A percentile compares a stretch with the other conserved stretches of the same genome.
phyloP scores from a whole-genome alignment of 2,797 vertebrate species.

The Dendrocincla tyrannina region DNA sequence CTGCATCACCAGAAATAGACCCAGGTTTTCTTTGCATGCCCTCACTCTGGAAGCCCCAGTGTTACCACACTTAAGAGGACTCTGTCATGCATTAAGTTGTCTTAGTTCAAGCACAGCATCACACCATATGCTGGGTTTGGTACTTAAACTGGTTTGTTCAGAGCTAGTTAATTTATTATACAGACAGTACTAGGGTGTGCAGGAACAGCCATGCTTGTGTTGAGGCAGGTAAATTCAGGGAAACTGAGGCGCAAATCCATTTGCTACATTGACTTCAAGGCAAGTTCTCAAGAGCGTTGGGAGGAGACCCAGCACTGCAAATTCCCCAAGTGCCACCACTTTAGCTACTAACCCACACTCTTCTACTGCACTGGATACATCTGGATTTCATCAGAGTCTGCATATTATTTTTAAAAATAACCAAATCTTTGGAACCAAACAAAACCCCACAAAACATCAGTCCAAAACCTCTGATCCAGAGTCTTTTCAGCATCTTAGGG shows the following conservation, averaged over 20 bases:
- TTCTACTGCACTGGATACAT: neutral
- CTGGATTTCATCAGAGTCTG: slow-evolving; percentile 19
- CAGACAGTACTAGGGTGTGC: neutral
- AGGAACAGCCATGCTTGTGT: neutral
- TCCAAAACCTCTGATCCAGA: neutral
- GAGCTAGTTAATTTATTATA: neutral
- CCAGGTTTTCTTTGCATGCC: neutral
- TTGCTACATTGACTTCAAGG: neutral
- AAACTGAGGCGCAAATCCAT: neutral
- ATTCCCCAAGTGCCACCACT: neutral
- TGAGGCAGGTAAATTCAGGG: neutral
- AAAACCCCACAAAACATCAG: neutral
- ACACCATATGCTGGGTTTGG: neutral
- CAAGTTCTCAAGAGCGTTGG: neutral
- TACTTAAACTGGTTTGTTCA: neutral
- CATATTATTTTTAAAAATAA: neutral
- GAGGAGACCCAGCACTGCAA: neutral
- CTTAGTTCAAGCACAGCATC: neutral
- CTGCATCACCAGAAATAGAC: neutral
- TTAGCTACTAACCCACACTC: neutral
- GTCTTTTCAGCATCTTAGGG: neutral
- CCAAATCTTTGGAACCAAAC: neutral
- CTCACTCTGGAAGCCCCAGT: neutral
- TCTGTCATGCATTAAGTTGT: neutral
- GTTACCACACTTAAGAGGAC: neutral